A percentile compares a stretch with the other conserved stretches of the same genome.
Conservation (phyloP, 2,888 invertebrate species). For the Hirtodrosophila trivittata region DNA sequence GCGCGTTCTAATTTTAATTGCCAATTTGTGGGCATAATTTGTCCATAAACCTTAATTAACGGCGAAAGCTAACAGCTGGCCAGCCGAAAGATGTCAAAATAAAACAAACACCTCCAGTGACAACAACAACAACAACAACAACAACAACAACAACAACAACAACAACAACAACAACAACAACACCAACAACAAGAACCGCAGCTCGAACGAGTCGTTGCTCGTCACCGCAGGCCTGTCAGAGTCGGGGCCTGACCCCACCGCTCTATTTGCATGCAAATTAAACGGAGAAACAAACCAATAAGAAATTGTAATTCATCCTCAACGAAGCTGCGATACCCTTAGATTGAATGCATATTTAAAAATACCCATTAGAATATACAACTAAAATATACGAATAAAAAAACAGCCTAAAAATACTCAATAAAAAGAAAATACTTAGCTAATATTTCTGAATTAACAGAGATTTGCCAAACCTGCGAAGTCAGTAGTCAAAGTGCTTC, state of each 20-base stretch:
- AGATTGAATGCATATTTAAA: too few species aligned
- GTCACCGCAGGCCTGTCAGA: slow-evolving; percentile 29
- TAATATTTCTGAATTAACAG: too few species aligned
- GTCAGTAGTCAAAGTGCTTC: too few species aligned
- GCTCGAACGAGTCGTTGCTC: slow-evolving; percentile 14
- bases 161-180: slow-evolving; percentile 6
- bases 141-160: slow-evolving; percentile 14
- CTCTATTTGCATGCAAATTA: slow-evolving; percentile 72
- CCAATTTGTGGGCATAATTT: slow-evolving; percentile 80
- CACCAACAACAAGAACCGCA: slow-evolving; percentile 5
- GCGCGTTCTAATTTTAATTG: slow-evolving; percentile 79
- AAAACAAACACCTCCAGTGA: slow-evolving; percentile 70
- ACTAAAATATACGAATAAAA: slow-evolving; percentile 3
- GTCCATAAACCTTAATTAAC: slow-evolving; percentile 79
- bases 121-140: slow-evolving; percentile 29
- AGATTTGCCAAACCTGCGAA: too few species aligned
- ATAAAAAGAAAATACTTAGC: too few species aligned
- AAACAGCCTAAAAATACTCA: too few species aligned
- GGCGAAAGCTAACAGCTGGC: slow-evolving; percentile 65
- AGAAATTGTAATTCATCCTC: not conserved
- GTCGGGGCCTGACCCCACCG: slow-evolving; percentile 34
- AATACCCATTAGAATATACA: not conserved
- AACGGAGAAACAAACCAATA: slow-evolving; percentile 16
- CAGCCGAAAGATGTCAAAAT: slow-evolving; percentile 70
- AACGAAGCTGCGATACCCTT: slow-evolving; percentile 14